Conservation (phyloP, 2,888 invertebrate genomes). For the Alitta virens region DNA sequence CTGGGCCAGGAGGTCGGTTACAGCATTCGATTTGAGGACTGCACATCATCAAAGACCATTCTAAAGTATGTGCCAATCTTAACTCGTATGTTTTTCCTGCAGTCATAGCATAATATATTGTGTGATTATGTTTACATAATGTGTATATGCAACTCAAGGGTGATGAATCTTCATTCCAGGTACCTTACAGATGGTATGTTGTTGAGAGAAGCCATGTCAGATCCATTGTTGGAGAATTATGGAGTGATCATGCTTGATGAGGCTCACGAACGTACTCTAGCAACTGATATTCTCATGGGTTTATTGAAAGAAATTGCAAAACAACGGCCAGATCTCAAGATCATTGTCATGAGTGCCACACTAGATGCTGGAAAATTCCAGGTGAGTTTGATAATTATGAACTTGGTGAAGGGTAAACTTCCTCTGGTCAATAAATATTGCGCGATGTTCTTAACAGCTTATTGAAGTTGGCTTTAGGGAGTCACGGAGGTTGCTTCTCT, state of each 20-base stretch:
- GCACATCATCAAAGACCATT: constrained; percentile 88
- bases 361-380: constrained; percentile 98
- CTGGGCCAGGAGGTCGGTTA: constrained; percentile 90
- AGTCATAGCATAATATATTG: too few relatives aligned
- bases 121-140: too few relatives aligned
- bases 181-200: constrained; percentile 99
- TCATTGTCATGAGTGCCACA: constrained; percentile 99
- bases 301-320: constrained; percentile 92
- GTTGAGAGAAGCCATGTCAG: constrained; percentile 97
- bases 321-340: constrained; percentile 86
- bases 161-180: constrained; percentile 57
- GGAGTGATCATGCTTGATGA: constrained; percentile 95
- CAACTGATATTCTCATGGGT: constrained; percentile 99
- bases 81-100: too few relatives aligned
- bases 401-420: too few relatives aligned
- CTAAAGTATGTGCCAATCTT: constrained; percentile 83
- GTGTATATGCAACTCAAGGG: too few relatives aligned
- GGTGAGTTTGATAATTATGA: too few relatives aligned
- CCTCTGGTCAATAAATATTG: too few relatives aligned
- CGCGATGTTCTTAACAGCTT: too few relatives aligned
- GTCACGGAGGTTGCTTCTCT: too few relatives aligned
- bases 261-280: constrained; percentile 96
- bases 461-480: too few relatives aligned
- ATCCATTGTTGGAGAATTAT: constrained; percentile 94
- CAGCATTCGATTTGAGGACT: constrained; percentile 98